These are phyloP conservation scores for Leptinotarsa rubiginosa DNA, from an alignment of 2,888 invertebrate species.

Conservation along the genomic window DNA sequence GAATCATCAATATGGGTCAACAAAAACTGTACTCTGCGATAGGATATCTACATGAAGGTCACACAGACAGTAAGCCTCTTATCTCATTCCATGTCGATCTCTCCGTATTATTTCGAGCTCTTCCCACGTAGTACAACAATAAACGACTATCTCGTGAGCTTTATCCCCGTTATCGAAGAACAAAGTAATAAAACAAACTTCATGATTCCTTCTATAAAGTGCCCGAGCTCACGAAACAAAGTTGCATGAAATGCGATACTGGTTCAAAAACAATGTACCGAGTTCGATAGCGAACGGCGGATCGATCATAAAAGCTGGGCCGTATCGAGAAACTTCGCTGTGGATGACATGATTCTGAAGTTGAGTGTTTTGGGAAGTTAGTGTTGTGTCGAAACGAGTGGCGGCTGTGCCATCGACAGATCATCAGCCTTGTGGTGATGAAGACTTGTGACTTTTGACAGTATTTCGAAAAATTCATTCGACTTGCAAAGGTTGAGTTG, in stretches of 20 bases:
- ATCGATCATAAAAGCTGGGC: slow-evolving; percentile 8
- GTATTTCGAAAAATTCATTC: too few species aligned
- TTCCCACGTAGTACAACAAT: slow-evolving; percentile 16
- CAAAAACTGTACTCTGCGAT: too few species aligned
- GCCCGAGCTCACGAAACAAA: slow-evolving; percentile 5
- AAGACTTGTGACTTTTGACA: background rate
- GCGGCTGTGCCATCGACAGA: background rate
- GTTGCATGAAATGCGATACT: slow-evolving; percentile 17
- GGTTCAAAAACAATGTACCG: slow-evolving; percentile 11
- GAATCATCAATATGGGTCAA: too few species aligned
- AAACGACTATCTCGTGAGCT: slow-evolving; percentile 9
- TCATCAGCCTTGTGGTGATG: background rate
- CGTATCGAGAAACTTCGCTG: slow-evolving; percentile 4
- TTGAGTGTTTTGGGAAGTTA: background rate
- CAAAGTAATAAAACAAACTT: slow-evolving; percentile 11
- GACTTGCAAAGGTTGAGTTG: too few species aligned
- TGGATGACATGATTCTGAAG: slow-evolving; percentile 10
- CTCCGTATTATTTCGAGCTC: background rate
- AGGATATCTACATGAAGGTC: too few species aligned
- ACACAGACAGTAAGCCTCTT: too few species aligned
- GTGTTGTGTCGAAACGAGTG: background rate
- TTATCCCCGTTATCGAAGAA: slow-evolving; percentile 13
- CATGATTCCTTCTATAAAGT: slow-evolving; percentile 17
- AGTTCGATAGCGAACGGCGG: slow-evolving; percentile 2
- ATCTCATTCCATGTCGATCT: slow-evolving; percentile 2